Base-by-base conservation (phyloP, 2,113 vertebrate species). In the Notarius lentiginosus region DNA sequence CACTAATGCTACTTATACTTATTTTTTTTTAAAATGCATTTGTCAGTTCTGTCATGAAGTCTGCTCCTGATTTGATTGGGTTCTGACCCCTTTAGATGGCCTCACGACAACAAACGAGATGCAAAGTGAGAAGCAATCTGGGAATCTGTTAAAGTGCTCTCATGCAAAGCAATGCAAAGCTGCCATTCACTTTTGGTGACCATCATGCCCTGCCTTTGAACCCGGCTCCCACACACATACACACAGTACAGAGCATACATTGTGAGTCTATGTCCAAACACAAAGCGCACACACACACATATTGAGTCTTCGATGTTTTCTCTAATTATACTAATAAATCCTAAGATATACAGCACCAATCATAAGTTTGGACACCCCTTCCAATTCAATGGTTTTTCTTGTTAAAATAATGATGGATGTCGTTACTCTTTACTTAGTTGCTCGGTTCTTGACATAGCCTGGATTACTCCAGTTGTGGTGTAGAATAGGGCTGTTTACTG, bases 121-220 rank as follows among this genome's bases (percentile, higher is more conserved):
- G 93, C 93, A 94, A 94, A 94, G 89, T 91, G 87, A 84, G 83
- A 87, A 89, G 88, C 92, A 92, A 94, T 94, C 93, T 91, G 89
- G 80, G 87, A 91, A 93, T 94, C 92, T 91, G 89, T 90, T 91
- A 86, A 91, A 90, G 88, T 89, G 88, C 61, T 89, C 91, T 89
- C 87, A 94, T 94, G 93, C 91, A 94, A 95, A 94, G 92, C 58
- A 91, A 95, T 94, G 93, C 92, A 93, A 93, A 93, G 87, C 84
- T 76, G 75, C 89, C 86, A 87, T 84, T 88, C 86, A 85, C 70
- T 88, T 90, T 88, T 84, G 90, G 87, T 75, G 88, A 90, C 83
- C 89, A 86, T 91, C 91, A 84, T 95, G 94, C 90, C 94, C 95
- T 93, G 86, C 90, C 86, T 65, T 85, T 94, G 94, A 95, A 94